Evolutionary conservation across 1,140 invertebrate species (phyloP), one percentile per base, ranked within the genome.

Genomic region (Ladona fulva): DNA sequence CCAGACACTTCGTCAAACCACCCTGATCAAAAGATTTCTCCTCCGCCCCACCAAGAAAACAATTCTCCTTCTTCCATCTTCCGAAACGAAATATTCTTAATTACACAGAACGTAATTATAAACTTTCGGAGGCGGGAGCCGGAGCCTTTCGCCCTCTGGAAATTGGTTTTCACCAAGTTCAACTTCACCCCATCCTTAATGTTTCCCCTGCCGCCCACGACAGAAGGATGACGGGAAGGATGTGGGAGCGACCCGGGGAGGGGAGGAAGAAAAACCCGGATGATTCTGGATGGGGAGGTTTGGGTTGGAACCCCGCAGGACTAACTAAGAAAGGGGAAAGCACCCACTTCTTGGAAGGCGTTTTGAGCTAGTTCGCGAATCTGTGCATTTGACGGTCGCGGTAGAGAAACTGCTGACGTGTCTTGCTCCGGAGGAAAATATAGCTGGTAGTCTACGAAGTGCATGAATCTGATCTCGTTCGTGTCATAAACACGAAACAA

Each of bases 91-190:
- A 66, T 66, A 22, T 66, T 66, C 52, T 66, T 19, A 66, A 66
- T 66, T 66, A 66, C 52, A 66, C 52, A 22, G 52, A 66, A 66
- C 52, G 52, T 22, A 66, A 66, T 66, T 66, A 66, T 66, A 66
- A 66, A 66, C 52, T 66, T 66, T 22, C n/a, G 14, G 52, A 12
- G 12, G 12, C 52, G n/a, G 52, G 12, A 52, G 19, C 44, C 44
- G 19, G 19, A 52, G 44, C 19, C 44, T 52, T 10, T 52, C 44
- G 52, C n/a, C 52, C 52, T 22, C 52, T 66, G 52, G 29, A 66
- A 66, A 66, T 66, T 66, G 52, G 52, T 66, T 66, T 66, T 66
- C 52, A 12, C 52, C 14, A 66, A 66, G 52, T 66, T 66, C 3
- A 6, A 8, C 29, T 37, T 37, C 29, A 37, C 1, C 29, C 29